These are phyloP conservation scores for Epizoanthus rinbou DNA, from an alignment of 92 coral and sea anemone species.

Conservation along the genomic window DNA sequence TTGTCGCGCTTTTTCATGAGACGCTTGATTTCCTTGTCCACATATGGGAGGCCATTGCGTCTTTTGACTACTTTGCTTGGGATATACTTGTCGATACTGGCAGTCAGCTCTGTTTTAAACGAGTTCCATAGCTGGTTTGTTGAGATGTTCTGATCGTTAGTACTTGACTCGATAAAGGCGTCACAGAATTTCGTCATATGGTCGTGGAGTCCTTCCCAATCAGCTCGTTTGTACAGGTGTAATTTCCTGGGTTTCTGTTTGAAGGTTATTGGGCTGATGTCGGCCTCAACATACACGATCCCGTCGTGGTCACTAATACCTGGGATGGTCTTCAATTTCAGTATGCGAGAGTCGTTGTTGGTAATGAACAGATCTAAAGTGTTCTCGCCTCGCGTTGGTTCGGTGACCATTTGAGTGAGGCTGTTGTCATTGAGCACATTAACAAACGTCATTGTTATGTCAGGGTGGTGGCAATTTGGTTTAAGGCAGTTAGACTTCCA, in stretches of 20 bases:
- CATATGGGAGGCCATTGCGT: constrained; percentile 32
- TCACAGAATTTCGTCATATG: constrained; percentile 37
- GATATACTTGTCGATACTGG: constrained; percentile 39
- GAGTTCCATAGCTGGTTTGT: constrained; percentile 38
- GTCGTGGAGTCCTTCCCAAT: constrained; percentile 33
- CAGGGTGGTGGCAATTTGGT: constrained; percentile 32
- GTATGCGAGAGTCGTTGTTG: constrained; percentile 49
- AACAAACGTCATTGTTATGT: constrained; percentile 35
- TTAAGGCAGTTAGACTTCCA: constrained; percentile 27
- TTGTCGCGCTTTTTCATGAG: constrained; percentile 36
- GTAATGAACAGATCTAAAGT: constrained; percentile 45
- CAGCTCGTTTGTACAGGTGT: constrained; percentile 19
- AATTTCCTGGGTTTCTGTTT: constrained; percentile 46
- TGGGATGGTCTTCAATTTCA: constrained; percentile 39
- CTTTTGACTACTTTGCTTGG: constrained; percentile 41
- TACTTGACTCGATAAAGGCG: constrained; percentile 3
- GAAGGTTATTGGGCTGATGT: constrained; percentile 42
- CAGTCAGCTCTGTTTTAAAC: constrained; percentile 28
- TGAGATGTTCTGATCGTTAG: background rate
- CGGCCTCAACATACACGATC: constrained; percentile 56
- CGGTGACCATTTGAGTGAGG: constrained; percentile 44
- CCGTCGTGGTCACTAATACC: constrained; percentile 53
- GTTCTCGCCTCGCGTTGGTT: constrained; percentile 44
- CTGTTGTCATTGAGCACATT: constrained; percentile 35
- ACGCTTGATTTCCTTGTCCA: constrained; percentile 21